phyloP scores from a whole-genome alignment of 2,797 vertebrate species.

The Microchirus variegatus region DNA sequence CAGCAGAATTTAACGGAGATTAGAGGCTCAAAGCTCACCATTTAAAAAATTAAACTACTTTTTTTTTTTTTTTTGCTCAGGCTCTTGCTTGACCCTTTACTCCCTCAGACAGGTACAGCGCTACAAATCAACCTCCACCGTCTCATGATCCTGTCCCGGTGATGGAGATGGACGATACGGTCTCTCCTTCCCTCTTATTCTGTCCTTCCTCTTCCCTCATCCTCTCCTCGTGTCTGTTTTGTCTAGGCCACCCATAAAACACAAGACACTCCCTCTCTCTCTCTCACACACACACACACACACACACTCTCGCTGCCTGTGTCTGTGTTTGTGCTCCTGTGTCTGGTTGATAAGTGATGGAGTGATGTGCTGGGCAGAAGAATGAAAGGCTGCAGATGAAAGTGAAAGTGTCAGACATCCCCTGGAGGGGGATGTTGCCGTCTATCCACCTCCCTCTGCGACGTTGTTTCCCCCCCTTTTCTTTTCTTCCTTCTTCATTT shows the following conservation, averaged over 20 bases:
- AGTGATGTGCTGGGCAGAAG: conserved; percentile 40
- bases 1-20: too few relatives aligned
- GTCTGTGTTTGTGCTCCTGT: background rate
- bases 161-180: conserved; percentile 55
- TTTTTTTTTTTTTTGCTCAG: too few relatives aligned
- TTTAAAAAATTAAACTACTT: too few relatives aligned
- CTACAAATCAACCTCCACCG: conserved; percentile 45
- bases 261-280: conserved; percentile 3
- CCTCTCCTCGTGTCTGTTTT: conserved; percentile 8
- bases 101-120: conserved; percentile 31
- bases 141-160: conserved; percentile 26
- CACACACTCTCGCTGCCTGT: conserved; percentile 6
- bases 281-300: conserved; percentile 9
- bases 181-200: background rate
- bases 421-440: conserved; percentile 40
- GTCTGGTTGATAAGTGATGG: conserved; percentile 59
- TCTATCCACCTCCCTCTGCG: conserved; percentile 12
- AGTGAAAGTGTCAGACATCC: conserved; percentile 58
- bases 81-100: conserved; percentile 11
- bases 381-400: conserved; percentile 50
- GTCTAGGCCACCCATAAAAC: conserved; percentile 4
- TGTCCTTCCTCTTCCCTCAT: conserved; percentile 8
- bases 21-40: too few relatives aligned
- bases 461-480: conserved; percentile 27
- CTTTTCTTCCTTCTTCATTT: conserved; percentile 26